phyloP scores from a whole-genome alignment of 2,797 vertebrate species.

The Podarcis lilfordi region DNA sequence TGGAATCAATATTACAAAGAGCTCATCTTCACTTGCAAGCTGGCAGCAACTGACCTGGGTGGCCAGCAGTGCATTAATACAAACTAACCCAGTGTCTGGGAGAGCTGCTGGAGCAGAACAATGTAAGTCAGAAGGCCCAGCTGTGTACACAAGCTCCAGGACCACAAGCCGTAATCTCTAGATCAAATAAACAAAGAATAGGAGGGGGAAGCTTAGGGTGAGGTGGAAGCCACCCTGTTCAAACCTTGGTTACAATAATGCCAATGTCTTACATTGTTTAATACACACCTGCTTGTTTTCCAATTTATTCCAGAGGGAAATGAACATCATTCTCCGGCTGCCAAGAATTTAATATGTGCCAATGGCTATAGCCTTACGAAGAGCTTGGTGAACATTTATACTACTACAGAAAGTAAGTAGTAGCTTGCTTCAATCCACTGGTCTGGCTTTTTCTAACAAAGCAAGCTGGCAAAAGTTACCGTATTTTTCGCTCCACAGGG shows the following conservation, averaged over 20 bases:
- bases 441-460: slow-evolving; percentile 1
- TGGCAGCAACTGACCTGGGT: too few species aligned
- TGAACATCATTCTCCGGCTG: slow-evolving; percentile 40
- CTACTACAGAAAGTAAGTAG: slow-evolving; percentile 76
- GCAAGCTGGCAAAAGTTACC: too few species aligned
- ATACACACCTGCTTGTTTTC: slow-evolving; percentile 44
- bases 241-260: background rate
- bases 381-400: slow-evolving; percentile 79
- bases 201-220: too few species aligned
- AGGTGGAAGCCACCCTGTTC: too few species aligned
- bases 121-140: background rate
- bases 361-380: slow-evolving; percentile 67
- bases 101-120: background rate
- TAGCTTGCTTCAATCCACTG: background rate
- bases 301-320: slow-evolving; percentile 67
- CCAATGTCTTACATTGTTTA: slow-evolving; percentile 19
- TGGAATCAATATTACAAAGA: too few species aligned
- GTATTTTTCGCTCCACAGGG: too few species aligned
- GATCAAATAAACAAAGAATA: background rate
- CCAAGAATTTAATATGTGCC: slow-evolving; percentile 55
- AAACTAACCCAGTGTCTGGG: too few species aligned
- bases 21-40: too few species aligned
- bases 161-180: background rate
- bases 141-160: background rate
- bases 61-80: too few species aligned